Base-by-base conservation (phyloP, 53 echinoderm and acorn worm genomes). In the Paelopatides confundens region DNA sequence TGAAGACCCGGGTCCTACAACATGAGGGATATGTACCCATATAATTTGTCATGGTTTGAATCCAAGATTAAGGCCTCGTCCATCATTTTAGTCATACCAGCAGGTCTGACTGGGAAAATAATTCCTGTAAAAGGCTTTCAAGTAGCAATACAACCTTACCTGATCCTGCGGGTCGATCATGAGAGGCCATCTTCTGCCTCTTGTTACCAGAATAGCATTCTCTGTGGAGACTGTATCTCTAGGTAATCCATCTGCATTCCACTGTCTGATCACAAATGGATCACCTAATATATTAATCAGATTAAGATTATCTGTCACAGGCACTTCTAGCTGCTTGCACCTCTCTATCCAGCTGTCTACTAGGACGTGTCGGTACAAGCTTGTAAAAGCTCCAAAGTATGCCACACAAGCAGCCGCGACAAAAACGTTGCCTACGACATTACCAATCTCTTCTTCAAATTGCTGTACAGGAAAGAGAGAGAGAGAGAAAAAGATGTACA, bases 111-210 rank as follows among this genome's bases (percentile, higher is more conserved):
- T n/a, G n/a, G n/a, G n/a, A n/a, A n/a, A n/a, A n/a, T n/a, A n/a
- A n/a, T n/a, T n/a, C 9, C 43, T 7, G 9, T 12, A 6, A 43
- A 43, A 43, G 43, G 43, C 43, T 43, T 12, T 12, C 12, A n/a
- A n/a, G n/a, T n/a, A n/a, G n/a, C 1, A 54, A 54, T 21, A 26
- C n/a, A 39, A 10, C 28, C 87, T 15, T 11, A 99, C 99, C 99
- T 99, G 99, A 77, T 99, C 99, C 81, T 99, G 99, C 3, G 99
- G 99, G 76, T 99, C 99, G 87, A 99, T 99, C 99, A 99, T 99
- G 23, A 99, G 90, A 0, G 99, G 99, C 99, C 99, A 99, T 13
- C 99, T 70, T 12, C 99, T 81, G 21, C 99, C 99, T 78, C 99
- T 90, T 14, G 99, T 99, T 51, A 99, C 99, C 37, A 99, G 68